phyloP scores from a whole-genome alignment of 2,113 vertebrate species.

The Cavia porcellus region DNA sequence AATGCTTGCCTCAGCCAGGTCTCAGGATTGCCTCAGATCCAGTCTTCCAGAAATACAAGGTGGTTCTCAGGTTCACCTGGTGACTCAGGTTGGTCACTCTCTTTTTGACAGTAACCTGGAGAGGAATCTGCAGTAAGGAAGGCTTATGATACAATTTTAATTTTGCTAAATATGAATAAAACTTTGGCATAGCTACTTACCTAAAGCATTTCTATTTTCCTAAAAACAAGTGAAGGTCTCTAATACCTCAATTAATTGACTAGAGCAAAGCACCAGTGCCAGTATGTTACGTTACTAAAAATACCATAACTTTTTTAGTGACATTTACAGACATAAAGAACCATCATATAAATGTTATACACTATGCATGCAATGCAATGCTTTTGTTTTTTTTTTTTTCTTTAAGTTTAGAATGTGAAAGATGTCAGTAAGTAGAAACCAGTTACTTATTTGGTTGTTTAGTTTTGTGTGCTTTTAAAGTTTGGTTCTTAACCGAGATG shows the following conservation, averaged over 20 bases:
- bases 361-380: neutral
- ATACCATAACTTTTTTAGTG: constrained; percentile 40
- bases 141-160: neutral
- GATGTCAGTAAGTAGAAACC: neutral
- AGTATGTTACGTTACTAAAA: constrained; percentile 26
- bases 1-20: neutral
- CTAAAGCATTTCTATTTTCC: neutral
- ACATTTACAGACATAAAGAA: neutral
- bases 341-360: constrained; percentile 12
- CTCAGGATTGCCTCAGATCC: neutral
- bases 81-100: neutral
- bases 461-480: neutral
- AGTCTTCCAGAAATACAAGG: neutral
- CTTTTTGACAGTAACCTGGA: neutral
- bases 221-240: constrained; percentile 13
- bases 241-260: neutral
- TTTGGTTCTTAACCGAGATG: neutral
- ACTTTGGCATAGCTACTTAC: neutral
- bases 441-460: constrained; percentile 25
- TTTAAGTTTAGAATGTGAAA: constrained; percentile 32
- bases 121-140: neutral
- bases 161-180: constrained; percentile 24
- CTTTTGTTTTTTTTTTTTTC: neutral
- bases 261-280: neutral
- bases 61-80: neutral